Conservation (phyloP, 1,140 invertebrate species). For the Coboldia fuscipes region DNA sequence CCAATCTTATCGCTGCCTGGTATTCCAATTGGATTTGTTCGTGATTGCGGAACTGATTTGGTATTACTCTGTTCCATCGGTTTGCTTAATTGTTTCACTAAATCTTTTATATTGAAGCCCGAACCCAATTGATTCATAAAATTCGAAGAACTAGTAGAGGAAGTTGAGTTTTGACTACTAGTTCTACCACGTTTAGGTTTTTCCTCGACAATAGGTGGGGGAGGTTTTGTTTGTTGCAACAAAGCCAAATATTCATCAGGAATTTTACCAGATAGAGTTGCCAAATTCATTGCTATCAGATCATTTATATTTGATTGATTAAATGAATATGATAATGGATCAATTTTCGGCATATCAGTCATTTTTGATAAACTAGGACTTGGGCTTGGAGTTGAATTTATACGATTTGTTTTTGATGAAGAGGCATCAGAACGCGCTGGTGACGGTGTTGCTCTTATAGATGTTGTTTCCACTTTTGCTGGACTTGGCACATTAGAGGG, state of each 20-base stretch:
- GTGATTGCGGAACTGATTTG: not conserved
- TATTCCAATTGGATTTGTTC: slow-evolving; percentile 20
- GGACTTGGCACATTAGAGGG: slow-evolving; percentile 19
- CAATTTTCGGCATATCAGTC: slow-evolving; percentile 16
- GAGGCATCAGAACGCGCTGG: slow-evolving; percentile 18
- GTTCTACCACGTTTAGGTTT: too few relatives aligned
- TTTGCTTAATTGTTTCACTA: not conserved
- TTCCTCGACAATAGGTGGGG: too few relatives aligned
- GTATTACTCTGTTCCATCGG: slow-evolving; percentile 4
- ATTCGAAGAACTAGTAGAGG: not conserved
- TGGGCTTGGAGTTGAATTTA: slow-evolving; percentile 15
- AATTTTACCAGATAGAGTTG: slow-evolving; percentile 14
- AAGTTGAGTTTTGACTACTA: too few relatives aligned
- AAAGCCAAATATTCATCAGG: slow-evolving; percentile 3
- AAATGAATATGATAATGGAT: slow-evolving; percentile 11
- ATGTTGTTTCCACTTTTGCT: slow-evolving; percentile 16
- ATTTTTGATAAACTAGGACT: slow-evolving; percentile 19
- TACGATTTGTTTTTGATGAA: slow-evolving; percentile 13
- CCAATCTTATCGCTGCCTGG: slow-evolving; percentile 19
- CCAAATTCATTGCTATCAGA: slow-evolving; percentile 18
- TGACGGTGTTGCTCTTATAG: slow-evolving; percentile 16
- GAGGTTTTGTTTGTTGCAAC: not conserved
- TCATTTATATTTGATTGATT: slow-evolving; percentile 16
- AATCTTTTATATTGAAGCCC: not conserved
- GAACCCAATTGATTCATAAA: not conserved